These are phyloP conservation scores for Perognathus longimembris DNA, from an alignment of 2,113 vertebrate genomes.

Conservation along the genomic window DNA sequence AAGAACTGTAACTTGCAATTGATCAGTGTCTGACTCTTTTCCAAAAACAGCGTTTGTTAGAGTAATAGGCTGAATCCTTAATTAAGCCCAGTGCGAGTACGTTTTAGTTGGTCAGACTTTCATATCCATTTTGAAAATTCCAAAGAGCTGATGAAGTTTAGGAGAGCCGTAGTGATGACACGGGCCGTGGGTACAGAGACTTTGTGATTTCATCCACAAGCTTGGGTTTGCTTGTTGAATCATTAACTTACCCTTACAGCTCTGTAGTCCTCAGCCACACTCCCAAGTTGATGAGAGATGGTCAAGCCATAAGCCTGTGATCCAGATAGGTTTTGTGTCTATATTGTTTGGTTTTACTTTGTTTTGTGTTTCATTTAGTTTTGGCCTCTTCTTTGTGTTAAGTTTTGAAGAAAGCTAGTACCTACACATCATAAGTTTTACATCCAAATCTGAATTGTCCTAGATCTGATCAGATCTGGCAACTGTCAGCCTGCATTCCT, in stretches of 20 bases:
- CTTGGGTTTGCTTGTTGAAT: conserved; percentile 22
- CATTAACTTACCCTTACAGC: conserved; percentile 38
- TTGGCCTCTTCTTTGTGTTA: conserved; percentile 35
- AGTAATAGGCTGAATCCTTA: conserved; percentile 42
- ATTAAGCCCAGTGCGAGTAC: background rate
- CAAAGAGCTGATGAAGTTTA: background rate
- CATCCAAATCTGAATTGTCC: conserved; percentile 59
- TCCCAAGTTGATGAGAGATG: conserved; percentile 42
- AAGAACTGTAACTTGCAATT: conserved; percentile 45
- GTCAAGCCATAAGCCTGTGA: background rate
- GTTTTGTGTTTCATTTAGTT: background rate
- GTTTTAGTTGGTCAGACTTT: background rate
- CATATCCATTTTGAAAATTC: conserved; percentile 21
- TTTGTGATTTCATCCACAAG: background rate
- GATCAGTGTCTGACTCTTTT: conserved; percentile 56
- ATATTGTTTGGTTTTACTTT: background rate
- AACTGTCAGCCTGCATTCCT: background rate
- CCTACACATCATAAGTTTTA: conserved; percentile 57
- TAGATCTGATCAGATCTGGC: conserved; percentile 52
- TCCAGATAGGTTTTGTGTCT: conserved; percentile 19
- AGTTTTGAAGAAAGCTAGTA: conserved; percentile 53
- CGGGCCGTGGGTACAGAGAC: background rate
- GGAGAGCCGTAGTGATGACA: background rate
- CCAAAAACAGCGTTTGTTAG: conserved; percentile 55
- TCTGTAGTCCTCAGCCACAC: conserved; percentile 40